A percentile compares a stretch with the other conserved stretches of the same genome.
Evolutionary conservation across 2,113 vertebrate genomes (phyloP).

Genomic region (Ictidomys tridecemlineatus): DNA sequence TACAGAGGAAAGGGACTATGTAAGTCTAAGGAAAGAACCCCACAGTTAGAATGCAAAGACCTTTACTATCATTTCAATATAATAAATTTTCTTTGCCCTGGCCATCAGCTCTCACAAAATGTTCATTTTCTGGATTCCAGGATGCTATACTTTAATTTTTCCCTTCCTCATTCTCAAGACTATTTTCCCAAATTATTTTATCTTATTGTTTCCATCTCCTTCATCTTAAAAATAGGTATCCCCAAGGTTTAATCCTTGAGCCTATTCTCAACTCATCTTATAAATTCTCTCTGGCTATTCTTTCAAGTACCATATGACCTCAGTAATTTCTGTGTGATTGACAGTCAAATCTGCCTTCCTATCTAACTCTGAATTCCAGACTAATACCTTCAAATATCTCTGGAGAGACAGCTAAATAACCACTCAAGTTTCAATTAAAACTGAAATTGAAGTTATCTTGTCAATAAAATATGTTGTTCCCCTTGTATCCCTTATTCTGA

Average conservation of each 20-base stretch:
- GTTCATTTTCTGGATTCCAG: not conserved
- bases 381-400: not conserved
- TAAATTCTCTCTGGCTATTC: not conserved
- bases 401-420: constrained; percentile 6
- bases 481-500: not conserved
- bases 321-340: not conserved
- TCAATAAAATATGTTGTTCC: not conserved
- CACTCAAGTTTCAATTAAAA: constrained; percentile 46
- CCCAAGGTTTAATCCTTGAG: not conserved
- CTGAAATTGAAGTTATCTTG: not conserved
- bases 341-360: not conserved
- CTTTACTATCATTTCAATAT: not conserved
- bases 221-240: not conserved
- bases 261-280: not conserved
- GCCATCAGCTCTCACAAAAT: not conserved
- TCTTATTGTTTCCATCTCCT: not conserved
- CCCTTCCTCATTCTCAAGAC: not conserved
- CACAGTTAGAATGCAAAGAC: not conserved
- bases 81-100: not conserved
- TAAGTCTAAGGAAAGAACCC: not conserved
- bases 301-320: constrained; percentile 2
- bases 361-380: not conserved
- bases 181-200: not conserved
- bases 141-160: not conserved
- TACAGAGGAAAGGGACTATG: not conserved